Evolutionary conservation across 2,888 invertebrate genomes (phyloP).

Genomic region (Lysandra bellargus): DNA sequence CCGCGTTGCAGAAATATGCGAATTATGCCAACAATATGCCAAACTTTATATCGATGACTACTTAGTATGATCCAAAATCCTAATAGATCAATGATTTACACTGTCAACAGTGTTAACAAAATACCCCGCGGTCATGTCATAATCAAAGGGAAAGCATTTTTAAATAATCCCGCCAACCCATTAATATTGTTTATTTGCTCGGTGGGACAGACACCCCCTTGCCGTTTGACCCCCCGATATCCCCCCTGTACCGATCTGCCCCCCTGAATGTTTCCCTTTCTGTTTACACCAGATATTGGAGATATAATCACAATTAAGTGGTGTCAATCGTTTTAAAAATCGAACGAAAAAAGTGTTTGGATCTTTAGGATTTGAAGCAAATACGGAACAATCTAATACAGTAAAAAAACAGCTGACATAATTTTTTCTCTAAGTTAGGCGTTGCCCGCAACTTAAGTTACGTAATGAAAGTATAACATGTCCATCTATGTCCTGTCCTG

Average conservation of each 20-base stretch:
- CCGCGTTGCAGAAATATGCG: too few relatives aligned
- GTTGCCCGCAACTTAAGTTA: too few relatives aligned
- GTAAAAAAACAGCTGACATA: too few relatives aligned
- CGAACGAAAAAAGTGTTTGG: background rate
- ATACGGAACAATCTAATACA: too few relatives aligned
- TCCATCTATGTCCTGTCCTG: too few relatives aligned
- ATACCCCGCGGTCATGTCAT: constrained; percentile 8
- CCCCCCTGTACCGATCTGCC: background rate
- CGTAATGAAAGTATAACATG: too few relatives aligned
- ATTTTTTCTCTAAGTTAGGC: too few relatives aligned
- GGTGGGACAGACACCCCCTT: constrained; percentile 5
- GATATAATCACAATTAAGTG: constrained; percentile 20
- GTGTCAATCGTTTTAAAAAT: constrained; percentile 24
- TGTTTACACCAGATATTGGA: constrained; percentile 20
- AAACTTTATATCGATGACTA: too few relatives aligned
- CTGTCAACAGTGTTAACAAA: constrained; percentile 3
- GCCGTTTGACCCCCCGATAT: background rate
- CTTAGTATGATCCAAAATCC: too few relatives aligned
- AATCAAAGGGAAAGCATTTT: constrained; percentile 16
- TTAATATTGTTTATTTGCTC: constrained; percentile 23
- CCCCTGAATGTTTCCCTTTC: constrained; percentile 7
- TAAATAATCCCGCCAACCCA: constrained; percentile 23
- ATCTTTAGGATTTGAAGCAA: too few relatives aligned
- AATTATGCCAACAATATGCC: too few relatives aligned
- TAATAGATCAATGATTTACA: background rate